These are phyloP conservation scores for Cassiopea andromeda DNA, from an alignment of 30 jellyfish, hydroid and myxozoan species.

Conservation along the genomic window DNA sequence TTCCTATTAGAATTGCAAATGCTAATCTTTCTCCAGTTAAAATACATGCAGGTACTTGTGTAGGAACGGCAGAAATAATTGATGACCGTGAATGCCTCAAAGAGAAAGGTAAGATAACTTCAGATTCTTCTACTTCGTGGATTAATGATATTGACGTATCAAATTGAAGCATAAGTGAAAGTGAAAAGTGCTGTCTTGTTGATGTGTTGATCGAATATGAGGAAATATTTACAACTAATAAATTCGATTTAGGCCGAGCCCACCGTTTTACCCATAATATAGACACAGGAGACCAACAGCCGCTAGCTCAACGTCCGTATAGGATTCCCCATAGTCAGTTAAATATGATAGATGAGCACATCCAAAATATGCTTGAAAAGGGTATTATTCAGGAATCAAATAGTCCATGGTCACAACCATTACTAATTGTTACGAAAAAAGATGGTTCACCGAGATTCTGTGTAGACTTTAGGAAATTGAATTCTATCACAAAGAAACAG, in stretches of 20 bases:
- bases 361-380: conserved; percentile 29
- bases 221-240: neutral
- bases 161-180: neutral
- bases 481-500: conserved; percentile 38
- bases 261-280: conserved; percentile 34
- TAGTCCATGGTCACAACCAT: conserved; percentile 53
- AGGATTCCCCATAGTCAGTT: conserved; percentile 54
- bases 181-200: neutral
- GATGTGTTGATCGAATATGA: conserved; percentile 9
- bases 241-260: conserved; percentile 22
- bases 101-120: neutral
- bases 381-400: conserved; percentile 17
- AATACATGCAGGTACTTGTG: conserved; percentile 17
- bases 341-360: conserved; percentile 38
- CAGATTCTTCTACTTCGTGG: neutral
- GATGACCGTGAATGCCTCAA: neutral
- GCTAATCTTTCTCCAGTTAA: conserved; percentile 28
- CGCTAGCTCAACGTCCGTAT: conserved; percentile 21
- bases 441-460: conserved; percentile 47
- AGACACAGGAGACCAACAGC: conserved; percentile 49
- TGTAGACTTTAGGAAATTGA: conserved; percentile 33
- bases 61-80: conserved; percentile 27
- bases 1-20: conserved; percentile 26
- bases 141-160: conserved; percentile 19
- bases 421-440: conserved; percentile 33